Evolutionary conservation across 2,113 vertebrate species (phyloP).

Genomic region (Parus major): DNA sequence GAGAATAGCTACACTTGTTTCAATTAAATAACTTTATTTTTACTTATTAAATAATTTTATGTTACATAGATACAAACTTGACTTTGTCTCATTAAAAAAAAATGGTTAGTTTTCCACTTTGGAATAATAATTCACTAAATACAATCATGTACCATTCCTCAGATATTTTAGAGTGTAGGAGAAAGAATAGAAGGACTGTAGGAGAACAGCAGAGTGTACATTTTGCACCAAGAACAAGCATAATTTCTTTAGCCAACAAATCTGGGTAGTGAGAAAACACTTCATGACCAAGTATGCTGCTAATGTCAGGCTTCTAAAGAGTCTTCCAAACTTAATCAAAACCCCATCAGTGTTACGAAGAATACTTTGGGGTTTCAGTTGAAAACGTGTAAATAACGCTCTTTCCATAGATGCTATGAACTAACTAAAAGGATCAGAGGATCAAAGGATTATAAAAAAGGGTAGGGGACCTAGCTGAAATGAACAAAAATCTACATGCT

Average conservation of each 20-base stretch:
- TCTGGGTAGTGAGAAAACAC: neutral
- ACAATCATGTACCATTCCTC: constrained; percentile 43
- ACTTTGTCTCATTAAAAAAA: neutral
- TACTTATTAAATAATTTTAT: neutral
- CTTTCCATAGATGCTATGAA: neutral
- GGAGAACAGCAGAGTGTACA: neutral
- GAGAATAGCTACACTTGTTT: neutral
- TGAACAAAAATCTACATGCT: neutral
- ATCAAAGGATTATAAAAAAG: neutral
- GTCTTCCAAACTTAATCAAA: neutral
- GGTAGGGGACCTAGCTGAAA: neutral
- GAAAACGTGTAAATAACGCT: neutral
- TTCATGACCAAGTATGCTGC: neutral
- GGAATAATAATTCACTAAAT: neutral
- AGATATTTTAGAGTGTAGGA: constrained; percentile 59
- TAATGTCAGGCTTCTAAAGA: neutral
- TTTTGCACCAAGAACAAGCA: constrained; percentile 28
- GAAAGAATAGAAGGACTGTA: constrained; percentile 35
- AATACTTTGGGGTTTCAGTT: neutral
- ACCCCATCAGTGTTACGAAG: neutral
- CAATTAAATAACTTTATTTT: neutral
- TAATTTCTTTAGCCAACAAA: neutral
- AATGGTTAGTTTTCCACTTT: neutral
- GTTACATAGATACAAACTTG: neutral
- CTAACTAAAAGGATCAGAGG: neutral